These are phyloP conservation scores for Drosophila prolongata DNA, from an alignment of 2,888 invertebrate genomes.

Conservation along the genomic window DNA sequence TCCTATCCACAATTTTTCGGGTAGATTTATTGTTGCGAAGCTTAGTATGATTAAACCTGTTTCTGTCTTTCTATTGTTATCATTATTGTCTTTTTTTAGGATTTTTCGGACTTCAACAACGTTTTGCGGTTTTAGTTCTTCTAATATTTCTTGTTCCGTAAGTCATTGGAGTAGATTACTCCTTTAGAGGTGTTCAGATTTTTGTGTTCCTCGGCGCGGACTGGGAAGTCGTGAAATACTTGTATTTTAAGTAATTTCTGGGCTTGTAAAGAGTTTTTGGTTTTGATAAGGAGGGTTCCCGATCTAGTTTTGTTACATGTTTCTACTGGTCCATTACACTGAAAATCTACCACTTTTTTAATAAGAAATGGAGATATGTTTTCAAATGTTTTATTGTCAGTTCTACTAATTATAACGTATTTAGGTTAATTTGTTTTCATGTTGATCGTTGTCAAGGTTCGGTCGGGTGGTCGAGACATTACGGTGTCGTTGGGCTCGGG, in stretches of 20 bases:
- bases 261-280: background rate
- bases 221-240: conserved; percentile 1
- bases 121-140: conserved; percentile 9
- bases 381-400: background rate
- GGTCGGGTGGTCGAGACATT: conserved; percentile 15
- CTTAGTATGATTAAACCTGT: too few relatives aligned
- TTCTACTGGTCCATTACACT: conserved; percentile 6
- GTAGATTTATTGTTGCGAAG: too few relatives aligned
- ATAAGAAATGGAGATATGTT: too few relatives aligned
- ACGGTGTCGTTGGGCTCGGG: conserved; percentile 10
- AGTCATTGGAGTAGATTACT: conserved; percentile 1
- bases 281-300: conserved; percentile 4
- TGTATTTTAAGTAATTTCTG: conserved; percentile 12
- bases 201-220: conserved; percentile 16
- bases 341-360: too few relatives aligned
- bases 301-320: conserved; percentile 15
- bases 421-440: conserved; percentile 10
- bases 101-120: conserved; percentile 5
- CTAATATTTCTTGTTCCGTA: conserved; percentile 1
- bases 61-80: too few relatives aligned
- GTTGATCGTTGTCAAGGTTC: background rate
- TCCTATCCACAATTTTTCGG: background rate
- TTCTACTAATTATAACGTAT: conserved; percentile 4
- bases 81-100: conserved; percentile 2
- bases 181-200: conserved; percentile 1